These are phyloP conservation scores for Macrosoma leucophasiata DNA, from an alignment of 2,888 invertebrate genomes.

Conservation along the genomic window DNA sequence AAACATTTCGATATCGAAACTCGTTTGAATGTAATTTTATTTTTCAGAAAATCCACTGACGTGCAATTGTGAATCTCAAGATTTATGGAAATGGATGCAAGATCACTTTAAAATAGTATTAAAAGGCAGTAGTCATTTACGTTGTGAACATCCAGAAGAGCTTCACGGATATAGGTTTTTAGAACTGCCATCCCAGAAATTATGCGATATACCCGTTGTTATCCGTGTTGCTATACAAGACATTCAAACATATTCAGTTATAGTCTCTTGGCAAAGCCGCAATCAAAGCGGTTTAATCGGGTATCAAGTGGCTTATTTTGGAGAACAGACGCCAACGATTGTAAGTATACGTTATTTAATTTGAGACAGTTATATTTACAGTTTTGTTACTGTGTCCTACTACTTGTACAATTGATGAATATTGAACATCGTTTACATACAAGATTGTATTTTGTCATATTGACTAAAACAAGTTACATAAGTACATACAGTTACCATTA, in stretches of 20 bases:
- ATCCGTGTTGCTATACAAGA: constrained; percentile 90
- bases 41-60: constrained; percentile 88
- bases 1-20: neutral
- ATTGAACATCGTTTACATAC: too few relatives aligned
- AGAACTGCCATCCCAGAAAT: constrained; percentile 85
- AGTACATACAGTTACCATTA: constrained; percentile 53
- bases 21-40: too few relatives aligned
- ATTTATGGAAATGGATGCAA: constrained; percentile 94
- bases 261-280: constrained; percentile 92
- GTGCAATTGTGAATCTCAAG: constrained; percentile 93
- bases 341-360: constrained; percentile 58
- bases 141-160: constrained; percentile 90
- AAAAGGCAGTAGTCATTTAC: constrained; percentile 77
- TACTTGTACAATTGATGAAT: too few relatives aligned
- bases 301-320: constrained; percentile 89
- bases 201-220: constrained; percentile 89
- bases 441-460: constrained; percentile 40
- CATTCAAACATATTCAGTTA: constrained; percentile 89
- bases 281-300: constrained; percentile 90
- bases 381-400: too few relatives aligned
- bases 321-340: constrained; percentile 70
- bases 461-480: constrained; percentile 39
- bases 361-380: too few relatives aligned
- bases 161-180: constrained; percentile 85
- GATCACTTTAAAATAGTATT: constrained; percentile 87